phyloP scores from a whole-genome alignment of 2,113 vertebrate species.

The Zingel zingel region DNA sequence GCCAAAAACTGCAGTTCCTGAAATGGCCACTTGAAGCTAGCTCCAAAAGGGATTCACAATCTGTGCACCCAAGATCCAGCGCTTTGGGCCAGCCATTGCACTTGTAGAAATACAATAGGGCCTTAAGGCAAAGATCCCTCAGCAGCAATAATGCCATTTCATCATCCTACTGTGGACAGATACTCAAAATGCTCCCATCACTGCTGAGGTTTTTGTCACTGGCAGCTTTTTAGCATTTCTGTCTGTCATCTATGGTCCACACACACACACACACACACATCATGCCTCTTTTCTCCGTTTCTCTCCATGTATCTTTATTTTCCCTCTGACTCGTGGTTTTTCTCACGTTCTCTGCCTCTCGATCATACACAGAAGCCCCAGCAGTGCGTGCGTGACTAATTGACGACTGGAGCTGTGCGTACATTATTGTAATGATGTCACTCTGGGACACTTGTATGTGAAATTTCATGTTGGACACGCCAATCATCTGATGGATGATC shows the following conservation, averaged over 20 bases:
- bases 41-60: background rate
- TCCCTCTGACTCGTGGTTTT: constrained; percentile 13
- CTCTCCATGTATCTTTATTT: background rate
- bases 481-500: background rate
- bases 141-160: constrained; percentile 6
- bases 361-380: background rate
- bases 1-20: too few species aligned
- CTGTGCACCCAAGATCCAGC: background rate
- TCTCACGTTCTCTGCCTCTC: constrained; percentile 43
- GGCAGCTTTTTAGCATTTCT: constrained; percentile 47
- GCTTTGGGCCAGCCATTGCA: background rate
- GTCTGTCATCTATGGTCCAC: background rate
- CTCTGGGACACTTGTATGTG: constrained; percentile 1
- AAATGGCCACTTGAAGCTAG: too few species aligned
- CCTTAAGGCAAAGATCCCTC: constrained; percentile 1
- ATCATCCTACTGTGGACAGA: constrained; percentile 33
- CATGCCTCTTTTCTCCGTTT: background rate
- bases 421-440: constrained; percentile 28
- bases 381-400: constrained; percentile 3
- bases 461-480: background rate
- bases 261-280: background rate
- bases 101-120: constrained; percentile 4
- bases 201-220: constrained; percentile 33
- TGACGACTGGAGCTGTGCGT: background rate
- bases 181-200: constrained; percentile 34